Evolutionary conservation across 2,888 invertebrate species (phyloP).

Genomic region (Caradrina clavipalpis): DNA sequence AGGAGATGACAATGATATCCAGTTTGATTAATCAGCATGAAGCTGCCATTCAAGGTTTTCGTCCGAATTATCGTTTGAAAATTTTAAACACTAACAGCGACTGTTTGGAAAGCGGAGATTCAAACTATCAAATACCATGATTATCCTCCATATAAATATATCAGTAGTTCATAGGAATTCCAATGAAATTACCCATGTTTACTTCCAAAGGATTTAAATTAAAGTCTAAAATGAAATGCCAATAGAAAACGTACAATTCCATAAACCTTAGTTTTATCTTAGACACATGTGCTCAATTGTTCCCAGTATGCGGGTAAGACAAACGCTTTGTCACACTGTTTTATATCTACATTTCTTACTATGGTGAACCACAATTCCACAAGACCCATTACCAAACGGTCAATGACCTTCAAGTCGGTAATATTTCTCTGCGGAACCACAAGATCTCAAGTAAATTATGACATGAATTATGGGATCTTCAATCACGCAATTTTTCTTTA

Average conservation of each 20-base stretch:
- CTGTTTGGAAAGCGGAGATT: no score
- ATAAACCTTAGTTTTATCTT: background rate
- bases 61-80: no score
- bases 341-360: background rate
- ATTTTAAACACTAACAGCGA: no score
- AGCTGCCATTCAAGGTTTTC: no score
- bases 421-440: slow-evolving; percentile 7
- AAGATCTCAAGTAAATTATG: slow-evolving; percentile 12
- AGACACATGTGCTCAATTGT: background rate
- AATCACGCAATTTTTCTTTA: slow-evolving; percentile 16
- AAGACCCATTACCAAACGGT: slow-evolving; percentile 1
- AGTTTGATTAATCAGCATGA: no score
- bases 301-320: slow-evolving; percentile 28
- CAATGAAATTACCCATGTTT: no score
- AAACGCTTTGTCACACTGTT: slow-evolving; percentile 6
- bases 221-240: background rate
- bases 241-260: background rate
- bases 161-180: no score
- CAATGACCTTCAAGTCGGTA: slow-evolving; percentile 3
- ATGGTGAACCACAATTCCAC: slow-evolving; percentile 24
- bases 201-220: background rate
- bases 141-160: no score
- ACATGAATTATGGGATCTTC: slow-evolving; percentile 21
- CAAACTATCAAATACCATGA: no score
- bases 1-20: no score